These are phyloP conservation scores for Pelodiscus sinensis DNA, from an alignment of 2,113 vertebrate genomes.

Conservation along the genomic window DNA sequence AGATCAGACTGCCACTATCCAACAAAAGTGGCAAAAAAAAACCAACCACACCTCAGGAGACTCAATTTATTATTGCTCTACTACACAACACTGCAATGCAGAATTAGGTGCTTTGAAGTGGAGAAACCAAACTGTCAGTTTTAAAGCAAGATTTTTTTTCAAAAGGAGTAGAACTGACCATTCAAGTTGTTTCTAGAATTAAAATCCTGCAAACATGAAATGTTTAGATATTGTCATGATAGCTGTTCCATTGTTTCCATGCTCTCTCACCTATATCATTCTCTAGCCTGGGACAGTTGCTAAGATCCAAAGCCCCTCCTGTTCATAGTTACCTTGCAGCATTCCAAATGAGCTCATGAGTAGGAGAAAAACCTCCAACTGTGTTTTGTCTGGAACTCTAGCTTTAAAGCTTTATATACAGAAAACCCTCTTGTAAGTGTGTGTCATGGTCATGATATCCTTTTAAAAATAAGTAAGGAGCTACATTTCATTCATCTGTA, in stretches of 20 bases:
- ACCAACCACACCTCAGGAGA: constrained; percentile 57
- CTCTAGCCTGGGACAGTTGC: neutral
- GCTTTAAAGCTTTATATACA: neutral
- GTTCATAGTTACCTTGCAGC: neutral
- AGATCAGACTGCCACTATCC: constrained; percentile 18
- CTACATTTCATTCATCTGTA: neutral
- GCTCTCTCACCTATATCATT: neutral
- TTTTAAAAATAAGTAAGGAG: neutral
- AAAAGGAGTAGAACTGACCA: neutral
- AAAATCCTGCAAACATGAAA: constrained; percentile 4
- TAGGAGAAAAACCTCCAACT: neutral
- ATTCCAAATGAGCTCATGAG: neutral
- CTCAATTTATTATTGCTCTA: constrained; percentile 28
- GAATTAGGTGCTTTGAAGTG: constrained; percentile 55
- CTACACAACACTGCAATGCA: constrained; percentile 5
- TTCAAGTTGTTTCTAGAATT: constrained; percentile 44
- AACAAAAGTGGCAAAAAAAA: constrained; percentile 43
- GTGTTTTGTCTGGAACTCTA: neutral
- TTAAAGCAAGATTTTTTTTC: neutral
- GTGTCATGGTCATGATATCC: neutral
- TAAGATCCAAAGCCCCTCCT: neutral
- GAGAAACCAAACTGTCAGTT: constrained; percentile 44
- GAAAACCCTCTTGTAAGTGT: neutral
- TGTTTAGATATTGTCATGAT: neutral
- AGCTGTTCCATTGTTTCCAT: too few relatives aligned